Conservation (phyloP, 2,113 vertebrate genomes). For the Pelmatolapia mariae region DNA sequence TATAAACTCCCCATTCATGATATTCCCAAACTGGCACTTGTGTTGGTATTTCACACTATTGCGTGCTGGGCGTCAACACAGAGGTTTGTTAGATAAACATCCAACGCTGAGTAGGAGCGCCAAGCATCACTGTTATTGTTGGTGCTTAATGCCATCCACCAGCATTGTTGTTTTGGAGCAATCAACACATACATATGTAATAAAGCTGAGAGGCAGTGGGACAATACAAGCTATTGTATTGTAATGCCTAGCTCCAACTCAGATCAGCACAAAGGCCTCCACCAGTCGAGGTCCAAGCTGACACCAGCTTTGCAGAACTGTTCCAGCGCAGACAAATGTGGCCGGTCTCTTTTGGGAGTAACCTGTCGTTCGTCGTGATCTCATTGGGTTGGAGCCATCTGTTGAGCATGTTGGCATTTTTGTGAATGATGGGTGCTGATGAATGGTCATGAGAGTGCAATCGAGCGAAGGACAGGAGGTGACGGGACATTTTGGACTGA, state of each 20-base stretch:
- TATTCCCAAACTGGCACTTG: conserved; percentile 23
- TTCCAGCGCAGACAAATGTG: neutral
- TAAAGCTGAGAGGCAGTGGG: conserved; percentile 54
- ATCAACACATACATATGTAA: conserved; percentile 75
- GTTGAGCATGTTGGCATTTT: conserved; percentile 53
- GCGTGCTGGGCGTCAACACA: conserved; percentile 41
- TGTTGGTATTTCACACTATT: conserved; percentile 52
- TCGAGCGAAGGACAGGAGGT: conserved; percentile 47
- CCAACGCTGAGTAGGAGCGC: conserved; percentile 71
- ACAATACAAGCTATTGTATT: conserved; percentile 63
- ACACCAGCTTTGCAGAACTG: neutral
- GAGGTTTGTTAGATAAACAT: conserved; percentile 59
- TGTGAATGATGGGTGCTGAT: conserved; percentile 59
- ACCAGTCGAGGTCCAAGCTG: conserved; percentile 18
- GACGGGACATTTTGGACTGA: conserved; percentile 45
- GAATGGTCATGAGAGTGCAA: conserved; percentile 61
- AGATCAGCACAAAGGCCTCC: conserved; percentile 35
- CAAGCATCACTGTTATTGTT: conserved; percentile 71
- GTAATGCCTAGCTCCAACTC: conserved; percentile 29
- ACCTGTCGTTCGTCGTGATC: conserved; percentile 49
- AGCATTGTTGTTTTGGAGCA: conserved; percentile 69
- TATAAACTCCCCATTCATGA: conserved; percentile 25
- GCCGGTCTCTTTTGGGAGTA: conserved; percentile 43
- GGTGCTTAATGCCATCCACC: conserved; percentile 60
- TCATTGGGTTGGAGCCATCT: conserved; percentile 41